Conservation (phyloP, 2,797 vertebrate genomes). For the Calcarius lapponicus region DNA sequence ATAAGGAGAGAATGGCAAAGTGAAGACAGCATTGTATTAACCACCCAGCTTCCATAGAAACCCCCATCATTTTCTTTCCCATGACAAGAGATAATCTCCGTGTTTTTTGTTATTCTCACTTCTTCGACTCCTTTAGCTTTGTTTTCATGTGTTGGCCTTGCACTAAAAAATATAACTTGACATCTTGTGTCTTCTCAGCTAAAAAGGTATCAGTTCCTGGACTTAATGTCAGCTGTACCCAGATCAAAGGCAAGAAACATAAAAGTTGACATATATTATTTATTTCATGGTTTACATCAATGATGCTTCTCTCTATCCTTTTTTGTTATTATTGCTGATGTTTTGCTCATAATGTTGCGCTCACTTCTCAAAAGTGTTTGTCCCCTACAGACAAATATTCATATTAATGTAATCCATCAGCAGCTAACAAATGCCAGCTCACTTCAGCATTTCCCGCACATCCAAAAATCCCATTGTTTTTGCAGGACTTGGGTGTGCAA, state of each 20-base stretch:
- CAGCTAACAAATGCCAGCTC: slow-evolving; percentile 20
- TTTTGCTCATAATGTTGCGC: slow-evolving; percentile 46
- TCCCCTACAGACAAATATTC: slow-evolving; percentile 58
- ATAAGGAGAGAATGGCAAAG: background rate
- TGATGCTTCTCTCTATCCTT: slow-evolving; percentile 6
- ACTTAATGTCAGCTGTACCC: slow-evolving; percentile 65
- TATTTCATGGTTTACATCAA: slow-evolving; percentile 69
- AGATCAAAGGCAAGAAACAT: slow-evolving; percentile 72
- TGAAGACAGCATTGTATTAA: background rate
- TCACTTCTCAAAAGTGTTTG: slow-evolving; percentile 40
- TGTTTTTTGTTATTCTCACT: slow-evolving; percentile 24
- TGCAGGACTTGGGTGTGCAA: background rate
- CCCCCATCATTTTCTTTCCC: background rate
- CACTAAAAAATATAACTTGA: slow-evolving; percentile 59
- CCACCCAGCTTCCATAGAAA: slow-evolving; percentile 1
- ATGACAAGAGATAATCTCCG: background rate
- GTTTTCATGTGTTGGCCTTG: slow-evolving; percentile 53
- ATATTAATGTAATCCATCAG: slow-evolving; percentile 44
- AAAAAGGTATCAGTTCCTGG: slow-evolving; percentile 65
- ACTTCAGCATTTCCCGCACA: background rate
- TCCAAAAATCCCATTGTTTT: slow-evolving; percentile 31
- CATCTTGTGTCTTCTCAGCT: slow-evolving; percentile 61
- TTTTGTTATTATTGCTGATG: slow-evolving; percentile 56
- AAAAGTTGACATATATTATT: slow-evolving; percentile 75
- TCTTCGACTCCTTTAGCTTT: slow-evolving; percentile 29